Base-by-base conservation (phyloP, 2,113 vertebrate species). In the Zapus hudsonius region DNA sequence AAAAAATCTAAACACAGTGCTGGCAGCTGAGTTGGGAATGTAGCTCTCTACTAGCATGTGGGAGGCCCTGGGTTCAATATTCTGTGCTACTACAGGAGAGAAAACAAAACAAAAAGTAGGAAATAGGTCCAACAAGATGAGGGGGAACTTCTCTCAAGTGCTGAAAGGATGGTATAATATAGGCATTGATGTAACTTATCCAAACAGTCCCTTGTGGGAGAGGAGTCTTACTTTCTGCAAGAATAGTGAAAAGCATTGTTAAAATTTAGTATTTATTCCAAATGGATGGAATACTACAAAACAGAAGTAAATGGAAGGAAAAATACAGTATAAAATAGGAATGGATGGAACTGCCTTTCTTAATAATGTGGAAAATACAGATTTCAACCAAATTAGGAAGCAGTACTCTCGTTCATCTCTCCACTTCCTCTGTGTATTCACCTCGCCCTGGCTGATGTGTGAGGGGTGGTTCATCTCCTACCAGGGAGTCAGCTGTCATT, bases 1-100 rank as follows among this genome's bases (percentile, higher is more conserved):
- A 79, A 47, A 79, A 87, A 78, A 82, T 78, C 36, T 64, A 57
- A 67, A 17, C 84, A 66, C 69, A 90, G 83, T 66, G 90, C 74
- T 80, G 87, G 38, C 38, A 61, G 47, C 15, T 47, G 64, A 55
- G 38, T 40, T 63, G 66, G 66, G 13, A 17, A 25, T 33, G 31
- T 67, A 15, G 42, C 42, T 83, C 31, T 29, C 31, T 47, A 8
- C 12, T 47, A 47, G 47, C 47, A 47, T 47, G 47, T 47, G 47
- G 7, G 12, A 47, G 47, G 19, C 36, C n/a, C 20, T 36, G n/a
- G 36, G 22, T 70, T 70, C 36, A 17, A 38, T 38, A n/a, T 36
- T 25, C n/a, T 17, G 16, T 38, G 36, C 4, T 36, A 70, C 20
- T n/a, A n/a, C n/a, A n/a, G n/a, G n/a, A 17, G 36, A 36, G 19